Evolutionary conservation across 2,113 vertebrate species (phyloP).

Genomic region (Macrotis lagotis): DNA sequence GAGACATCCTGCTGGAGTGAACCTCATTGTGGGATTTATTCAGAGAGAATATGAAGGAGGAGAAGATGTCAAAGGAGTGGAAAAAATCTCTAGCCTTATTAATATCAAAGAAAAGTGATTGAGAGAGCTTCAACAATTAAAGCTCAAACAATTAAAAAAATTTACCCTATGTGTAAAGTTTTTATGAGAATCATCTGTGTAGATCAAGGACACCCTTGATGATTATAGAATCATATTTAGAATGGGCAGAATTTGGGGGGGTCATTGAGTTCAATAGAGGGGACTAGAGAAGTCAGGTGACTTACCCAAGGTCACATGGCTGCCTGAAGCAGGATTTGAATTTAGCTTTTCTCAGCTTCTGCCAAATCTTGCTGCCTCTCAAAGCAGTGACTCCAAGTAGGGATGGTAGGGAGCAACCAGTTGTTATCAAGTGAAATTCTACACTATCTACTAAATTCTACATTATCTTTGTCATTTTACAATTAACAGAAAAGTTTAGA

Average conservation of each 20-base stretch:
- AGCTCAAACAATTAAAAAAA: too few relatives aligned
- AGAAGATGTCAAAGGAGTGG: not conserved
- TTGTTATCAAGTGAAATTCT: not conserved
- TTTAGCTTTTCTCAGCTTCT: not conserved
- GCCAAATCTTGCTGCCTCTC: not conserved
- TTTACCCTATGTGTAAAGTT: not conserved
- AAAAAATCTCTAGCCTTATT: not conserved
- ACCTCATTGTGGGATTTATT: not conserved
- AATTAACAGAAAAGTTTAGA: not conserved
- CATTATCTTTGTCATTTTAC: not conserved
- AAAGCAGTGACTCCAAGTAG: not conserved
- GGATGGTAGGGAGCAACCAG: not conserved
- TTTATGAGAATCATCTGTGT: not conserved
- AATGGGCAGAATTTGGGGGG: not conserved
- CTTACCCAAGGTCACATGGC: not conserved
- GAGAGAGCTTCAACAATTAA: not conserved
- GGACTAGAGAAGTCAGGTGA: not conserved
- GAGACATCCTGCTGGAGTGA: not conserved
- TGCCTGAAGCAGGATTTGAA: not conserved
- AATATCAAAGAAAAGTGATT: not conserved
- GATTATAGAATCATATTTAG: not conserved
- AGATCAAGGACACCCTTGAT: not conserved
- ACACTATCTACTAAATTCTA: not conserved
- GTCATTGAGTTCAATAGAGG: not conserved
- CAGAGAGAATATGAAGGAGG: not conserved